phyloP scores from a whole-genome alignment of 2,888 invertebrate genomes.

The Drosophila demipolita region DNA sequence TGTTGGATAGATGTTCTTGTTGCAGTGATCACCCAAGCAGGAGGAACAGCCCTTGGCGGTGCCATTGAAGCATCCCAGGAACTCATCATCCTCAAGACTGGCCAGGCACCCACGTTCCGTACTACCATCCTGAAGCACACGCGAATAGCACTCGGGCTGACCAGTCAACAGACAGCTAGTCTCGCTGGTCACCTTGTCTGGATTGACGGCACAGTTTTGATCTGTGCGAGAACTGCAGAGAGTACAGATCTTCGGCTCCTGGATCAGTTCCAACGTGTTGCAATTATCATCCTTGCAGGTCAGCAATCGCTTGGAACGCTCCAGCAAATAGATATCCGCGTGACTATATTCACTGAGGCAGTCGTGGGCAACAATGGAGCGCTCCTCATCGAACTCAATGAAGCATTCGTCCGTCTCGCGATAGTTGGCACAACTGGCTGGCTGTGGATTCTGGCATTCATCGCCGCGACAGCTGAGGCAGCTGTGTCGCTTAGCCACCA shows the following conservation, averaged over 20 bases:
- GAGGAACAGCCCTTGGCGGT: constrained; percentile 67
- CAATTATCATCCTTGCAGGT: constrained; percentile 75
- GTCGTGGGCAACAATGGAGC: constrained; percentile 58
- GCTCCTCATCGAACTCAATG: constrained; percentile 74
- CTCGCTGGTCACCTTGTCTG: constrained; percentile 40
- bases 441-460: constrained; percentile 65
- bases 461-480: constrained; percentile 73
- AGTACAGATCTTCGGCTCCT: constrained; percentile 58
- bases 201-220: constrained; percentile 67
- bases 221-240: constrained; percentile 82
- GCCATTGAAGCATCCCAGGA: constrained; percentile 75
- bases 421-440: constrained; percentile 64
- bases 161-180: constrained; percentile 64
- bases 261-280: constrained; percentile 65
- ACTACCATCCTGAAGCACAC: constrained; percentile 75
- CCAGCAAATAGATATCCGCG: constrained; percentile 63
- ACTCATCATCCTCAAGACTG: constrained; percentile 76
- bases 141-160: constrained; percentile 77
- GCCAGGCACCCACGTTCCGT: constrained; percentile 83
- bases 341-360: constrained; percentile 79
- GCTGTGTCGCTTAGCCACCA: constrained; percentile 61
- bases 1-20: constrained; percentile 68
- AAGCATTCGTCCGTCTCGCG: constrained; percentile 78
- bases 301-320: constrained; percentile 67
- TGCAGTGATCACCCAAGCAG: constrained; percentile 74